These are phyloP conservation scores for Ephestia elutella DNA, from an alignment of 1,140 invertebrate genomes.

Conservation along the genomic window DNA sequence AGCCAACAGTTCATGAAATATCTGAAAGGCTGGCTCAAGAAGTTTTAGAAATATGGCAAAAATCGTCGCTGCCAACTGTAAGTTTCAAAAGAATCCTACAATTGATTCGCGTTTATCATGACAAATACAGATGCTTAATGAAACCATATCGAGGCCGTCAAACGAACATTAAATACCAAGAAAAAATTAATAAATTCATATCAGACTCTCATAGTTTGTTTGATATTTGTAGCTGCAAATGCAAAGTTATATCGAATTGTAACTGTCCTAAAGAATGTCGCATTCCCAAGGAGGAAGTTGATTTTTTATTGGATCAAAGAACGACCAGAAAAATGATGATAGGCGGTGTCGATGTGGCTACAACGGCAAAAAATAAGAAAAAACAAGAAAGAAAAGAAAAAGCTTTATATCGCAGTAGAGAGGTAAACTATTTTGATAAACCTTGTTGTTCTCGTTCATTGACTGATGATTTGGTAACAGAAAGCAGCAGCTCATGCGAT, in stretches of 20 bases:
- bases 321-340: slow-evolving; percentile 12
- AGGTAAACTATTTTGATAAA: slow-evolving; percentile 9
- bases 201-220: slow-evolving; percentile 7
- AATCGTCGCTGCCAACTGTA: slow-evolving; percentile 12
- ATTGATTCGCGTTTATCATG: slow-evolving; percentile 11
- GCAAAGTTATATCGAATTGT: slow-evolving; percentile 7
- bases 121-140: slow-evolving; percentile 14
- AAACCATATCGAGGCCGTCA: slow-evolving; percentile 11
- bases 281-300: slow-evolving; percentile 8
- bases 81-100: slow-evolving; percentile 11
- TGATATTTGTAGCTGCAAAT: too few relatives aligned
- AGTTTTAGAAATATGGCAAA: slow-evolving; percentile 13
- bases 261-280: background rate
- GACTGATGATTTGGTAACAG: slow-evolving; percentile 9
- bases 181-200: slow-evolving; percentile 12
- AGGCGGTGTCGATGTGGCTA: slow-evolving; percentile 6
- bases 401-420: background rate
- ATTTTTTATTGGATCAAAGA: slow-evolving; percentile 9
- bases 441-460: slow-evolving; percentile 16
- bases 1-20: slow-evolving; percentile 14
- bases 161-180: slow-evolving; percentile 7
- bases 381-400: slow-evolving; percentile 9
- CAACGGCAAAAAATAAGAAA: slow-evolving; percentile 7
- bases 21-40: slow-evolving; percentile 10
- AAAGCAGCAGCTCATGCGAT: slow-evolving; percentile 13